phyloP scores from a whole-genome alignment of 2,888 invertebrate species.

The Leucophenga maculata region DNA sequence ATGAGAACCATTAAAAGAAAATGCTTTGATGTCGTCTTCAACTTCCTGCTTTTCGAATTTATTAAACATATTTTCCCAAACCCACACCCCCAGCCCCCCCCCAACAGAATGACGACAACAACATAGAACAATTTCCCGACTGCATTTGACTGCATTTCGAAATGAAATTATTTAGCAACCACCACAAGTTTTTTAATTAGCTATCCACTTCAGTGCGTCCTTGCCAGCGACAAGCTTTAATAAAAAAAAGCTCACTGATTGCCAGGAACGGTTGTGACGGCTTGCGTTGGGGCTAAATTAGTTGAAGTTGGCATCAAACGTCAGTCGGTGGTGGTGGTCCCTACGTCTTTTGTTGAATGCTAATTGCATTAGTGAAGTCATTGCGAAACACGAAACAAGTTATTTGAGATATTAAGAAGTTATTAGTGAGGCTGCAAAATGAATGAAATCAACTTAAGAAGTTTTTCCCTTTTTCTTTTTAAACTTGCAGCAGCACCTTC shows the following conservation, averaged over 20 bases:
- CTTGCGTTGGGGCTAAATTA: not conserved
- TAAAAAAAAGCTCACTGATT: no score
- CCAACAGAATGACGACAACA: no score
- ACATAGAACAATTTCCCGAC: not conserved
- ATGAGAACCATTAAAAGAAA: no score
- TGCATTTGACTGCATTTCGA: constrained; percentile 21
- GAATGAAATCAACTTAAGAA: no score
- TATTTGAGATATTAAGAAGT: constrained; percentile 20
- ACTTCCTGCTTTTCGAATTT: no score
- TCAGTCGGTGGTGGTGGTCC: not conserved
- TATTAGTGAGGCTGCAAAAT: not conserved
- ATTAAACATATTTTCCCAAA: no score
- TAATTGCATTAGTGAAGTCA: constrained; percentile 22
- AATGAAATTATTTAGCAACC: constrained; percentile 45
- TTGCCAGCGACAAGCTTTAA: constrained; percentile 27
- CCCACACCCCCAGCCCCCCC: no score
- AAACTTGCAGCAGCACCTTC: no score
- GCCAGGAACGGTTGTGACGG: not conserved
- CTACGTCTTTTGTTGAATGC: constrained; percentile 19
- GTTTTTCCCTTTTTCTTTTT: no score
- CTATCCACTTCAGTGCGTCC: constrained; percentile 51
- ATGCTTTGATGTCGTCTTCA: no score
- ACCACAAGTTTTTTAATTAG: constrained; percentile 58
- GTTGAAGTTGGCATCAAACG: not conserved
- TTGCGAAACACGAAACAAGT: not conserved